Percentiles rank a stretch among this genome's conserved stretches.
phyloP scores from a whole-genome alignment of 2,797 vertebrate genomes.

The Rhadinocentrus ornatus region DNA sequence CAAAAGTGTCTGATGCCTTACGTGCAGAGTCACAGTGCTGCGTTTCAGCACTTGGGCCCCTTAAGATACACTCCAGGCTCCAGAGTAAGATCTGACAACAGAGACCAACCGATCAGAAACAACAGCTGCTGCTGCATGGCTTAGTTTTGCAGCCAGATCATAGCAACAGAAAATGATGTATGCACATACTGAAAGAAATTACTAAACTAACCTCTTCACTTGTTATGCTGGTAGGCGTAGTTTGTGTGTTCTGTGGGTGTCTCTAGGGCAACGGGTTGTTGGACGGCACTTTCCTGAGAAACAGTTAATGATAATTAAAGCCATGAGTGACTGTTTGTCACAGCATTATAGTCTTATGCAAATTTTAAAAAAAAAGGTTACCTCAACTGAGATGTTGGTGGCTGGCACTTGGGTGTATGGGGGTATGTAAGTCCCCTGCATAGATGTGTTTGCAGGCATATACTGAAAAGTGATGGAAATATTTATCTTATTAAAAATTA shows the following conservation, averaged over 20 bases:
- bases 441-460: conserved; percentile 86
- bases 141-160: neutral
- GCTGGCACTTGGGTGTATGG: conserved; percentile 92
- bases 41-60: conserved; percentile 36
- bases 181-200: neutral
- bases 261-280: conserved; percentile 89
- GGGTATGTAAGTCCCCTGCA: conserved; percentile 92
- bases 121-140: neutral
- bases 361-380: conserved; percentile 52
- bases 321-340: conserved; percentile 6
- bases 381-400: conserved; percentile 89
- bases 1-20: conserved; percentile 35
- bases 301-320: conserved; percentile 21
- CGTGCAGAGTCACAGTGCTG: conserved; percentile 28
- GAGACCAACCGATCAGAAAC: conserved; percentile 37
- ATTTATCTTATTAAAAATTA: neutral
- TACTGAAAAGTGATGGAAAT: conserved; percentile 79
- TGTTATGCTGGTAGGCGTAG: conserved; percentile 94
- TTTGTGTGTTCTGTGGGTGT: conserved; percentile 89
- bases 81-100: conserved; percentile 53
- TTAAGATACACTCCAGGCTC: conserved; percentile 41
- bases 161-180: neutral
- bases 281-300: conserved; percentile 88
- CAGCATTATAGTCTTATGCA: neutral
- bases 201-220: conserved; percentile 82